Conservation (phyloP, 2,797 vertebrate species). For the Bradypodion pumilum region DNA sequence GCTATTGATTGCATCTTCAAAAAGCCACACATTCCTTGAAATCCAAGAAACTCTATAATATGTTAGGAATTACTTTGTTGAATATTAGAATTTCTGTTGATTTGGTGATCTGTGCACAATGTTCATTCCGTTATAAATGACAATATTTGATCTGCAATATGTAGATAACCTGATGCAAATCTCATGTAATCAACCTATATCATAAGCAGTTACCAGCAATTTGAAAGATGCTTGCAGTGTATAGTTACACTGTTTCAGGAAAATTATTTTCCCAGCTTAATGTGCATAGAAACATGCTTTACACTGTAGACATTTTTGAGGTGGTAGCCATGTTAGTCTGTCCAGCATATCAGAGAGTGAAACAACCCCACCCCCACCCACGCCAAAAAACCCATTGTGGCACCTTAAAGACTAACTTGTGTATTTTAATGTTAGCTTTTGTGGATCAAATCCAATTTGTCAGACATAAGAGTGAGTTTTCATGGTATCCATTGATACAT, state of each 20-base stretch:
- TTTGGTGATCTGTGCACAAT: background rate
- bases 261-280: constrained; percentile 17
- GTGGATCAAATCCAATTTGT: too few relatives aligned
- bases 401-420: too few relatives aligned
- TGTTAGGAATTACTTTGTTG: background rate
- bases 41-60: background rate
- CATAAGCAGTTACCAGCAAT: constrained; percentile 24
- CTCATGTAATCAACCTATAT: constrained; percentile 2
- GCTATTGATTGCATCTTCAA: background rate
- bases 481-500: too few relatives aligned
- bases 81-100: background rate
- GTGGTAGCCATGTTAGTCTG: too few relatives aligned
- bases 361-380: too few relatives aligned
- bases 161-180: constrained; percentile 8
- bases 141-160: background rate
- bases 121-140: constrained; percentile 6
- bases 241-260: constrained; percentile 4
- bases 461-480: too few relatives aligned
- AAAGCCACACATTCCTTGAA: background rate
- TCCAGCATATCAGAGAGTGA: too few relatives aligned
- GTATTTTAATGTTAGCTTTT: too few relatives aligned
- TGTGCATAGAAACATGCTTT: constrained; percentile 19
- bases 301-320: too few relatives aligned
- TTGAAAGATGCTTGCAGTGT: constrained; percentile 22
- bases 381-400: too few relatives aligned